These are phyloP conservation scores for Paratrypauchen microcephalus DNA, from an alignment of 2,797 vertebrate genomes.

Conservation along the genomic window DNA sequence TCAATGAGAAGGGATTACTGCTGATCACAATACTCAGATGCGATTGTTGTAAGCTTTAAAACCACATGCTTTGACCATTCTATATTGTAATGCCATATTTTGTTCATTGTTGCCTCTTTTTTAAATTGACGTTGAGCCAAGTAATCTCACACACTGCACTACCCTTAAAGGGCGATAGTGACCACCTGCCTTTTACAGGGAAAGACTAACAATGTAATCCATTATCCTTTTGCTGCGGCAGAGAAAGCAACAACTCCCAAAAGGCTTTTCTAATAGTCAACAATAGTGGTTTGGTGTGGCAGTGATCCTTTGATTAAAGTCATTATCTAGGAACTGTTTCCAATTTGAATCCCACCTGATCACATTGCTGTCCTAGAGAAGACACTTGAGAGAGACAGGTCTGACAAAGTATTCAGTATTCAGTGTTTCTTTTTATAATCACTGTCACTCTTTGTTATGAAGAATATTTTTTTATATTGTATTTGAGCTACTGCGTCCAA, in stretches of 20 bases:
- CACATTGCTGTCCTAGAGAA: neutral
- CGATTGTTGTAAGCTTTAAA: conserved; percentile 7
- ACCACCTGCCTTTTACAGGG: neutral
- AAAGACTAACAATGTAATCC: neutral
- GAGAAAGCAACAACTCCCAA: neutral
- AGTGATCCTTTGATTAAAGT: neutral
- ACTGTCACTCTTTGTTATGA: neutral
- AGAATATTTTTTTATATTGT: neutral
- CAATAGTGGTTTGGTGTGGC: neutral
- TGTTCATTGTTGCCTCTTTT: no score
- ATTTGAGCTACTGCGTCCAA: neutral
- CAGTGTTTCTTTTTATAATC: neutral
- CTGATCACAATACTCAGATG: conserved; percentile 6
- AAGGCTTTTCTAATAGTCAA: neutral
- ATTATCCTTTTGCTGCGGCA: neutral
- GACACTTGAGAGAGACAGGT: no score
- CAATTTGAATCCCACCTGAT: neutral
- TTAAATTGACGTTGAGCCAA: neutral
- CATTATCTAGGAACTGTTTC: neutral
- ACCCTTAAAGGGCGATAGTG: neutral
- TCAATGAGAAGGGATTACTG: conserved; percentile 21
- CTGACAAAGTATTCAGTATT: neutral
- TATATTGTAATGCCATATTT: neutral
- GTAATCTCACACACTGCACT: neutral
- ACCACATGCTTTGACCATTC: neutral